Evolutionary conservation across 1,140 invertebrate genomes (phyloP), one percentile per base, ranked within the genome.

Genomic region (Muscidifurax raptorellus): DNA sequence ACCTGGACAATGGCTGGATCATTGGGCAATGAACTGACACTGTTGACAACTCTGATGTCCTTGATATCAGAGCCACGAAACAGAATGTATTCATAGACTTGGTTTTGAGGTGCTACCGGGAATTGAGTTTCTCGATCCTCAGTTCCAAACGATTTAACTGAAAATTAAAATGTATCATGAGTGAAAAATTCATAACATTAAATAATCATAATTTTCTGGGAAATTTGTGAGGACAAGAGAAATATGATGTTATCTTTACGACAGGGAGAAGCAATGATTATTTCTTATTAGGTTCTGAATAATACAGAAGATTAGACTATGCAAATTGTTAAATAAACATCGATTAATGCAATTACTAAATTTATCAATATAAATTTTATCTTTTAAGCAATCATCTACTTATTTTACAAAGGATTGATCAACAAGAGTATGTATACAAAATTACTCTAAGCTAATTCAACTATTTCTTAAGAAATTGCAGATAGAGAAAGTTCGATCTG

Each of bases 41-140:
- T 96, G 90, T 96, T 96, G 69, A 99, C 96, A 83, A 99, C 98
- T 92, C 98, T 96, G 88, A 99, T 98, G 92, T 99, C 99, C 94
- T 99, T 99, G 90, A 99, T 99, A 92, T 99, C 99, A 87, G 97
- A 96, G 40, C 98, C 99, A 86, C 99, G 94, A 93, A 99, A 99
- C 78, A 99, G 96, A 87, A 99, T 99, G 92, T 99, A 99, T 90
- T 99, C 99, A 94, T 99, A 99, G 52, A 99, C 96, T 93, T 99
- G 98, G 94, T 98, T 98, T 91, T 99, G 97, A 67, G 98, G 97
- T 67, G 97, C 96, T 59, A 99, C 98, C 83, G 97, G 98, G 91
- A 97, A 97, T 90, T 98, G 97, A 30, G 98, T 97, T 86, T 98
- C 97, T 66, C 99, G 94, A 91, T 99, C 98, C 94, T 99, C 99